Conservation (phyloP, 2,113 vertebrate genomes). For the Otolemur garnettii region DNA sequence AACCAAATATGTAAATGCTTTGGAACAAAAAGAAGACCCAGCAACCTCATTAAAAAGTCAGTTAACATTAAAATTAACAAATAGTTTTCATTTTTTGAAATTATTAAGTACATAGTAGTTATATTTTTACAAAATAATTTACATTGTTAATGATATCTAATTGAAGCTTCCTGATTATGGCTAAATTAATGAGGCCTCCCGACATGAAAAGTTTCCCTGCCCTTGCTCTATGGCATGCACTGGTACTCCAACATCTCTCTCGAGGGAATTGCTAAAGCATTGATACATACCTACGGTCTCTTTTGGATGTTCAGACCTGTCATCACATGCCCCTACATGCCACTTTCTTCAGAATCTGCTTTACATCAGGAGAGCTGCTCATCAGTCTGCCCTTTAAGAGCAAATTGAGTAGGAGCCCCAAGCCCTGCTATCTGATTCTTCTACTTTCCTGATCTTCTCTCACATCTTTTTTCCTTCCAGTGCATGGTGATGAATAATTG, state of each 20-base stretch:
- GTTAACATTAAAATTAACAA: too few relatives aligned
- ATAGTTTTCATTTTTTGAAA: too few relatives aligned
- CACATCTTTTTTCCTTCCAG: background rate
- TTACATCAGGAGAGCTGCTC: background rate
- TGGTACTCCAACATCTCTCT: background rate
- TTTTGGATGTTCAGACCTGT: constrained; percentile 14
- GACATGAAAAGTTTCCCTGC: too few relatives aligned
- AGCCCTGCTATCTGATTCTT: background rate
- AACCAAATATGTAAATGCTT: too few relatives aligned
- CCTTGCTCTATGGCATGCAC: background rate
- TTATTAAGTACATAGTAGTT: too few relatives aligned
- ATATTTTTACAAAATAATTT: too few relatives aligned
- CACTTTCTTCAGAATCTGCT: background rate
- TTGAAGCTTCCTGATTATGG: too few relatives aligned
- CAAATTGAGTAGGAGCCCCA: background rate
- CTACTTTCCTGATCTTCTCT: background rate
- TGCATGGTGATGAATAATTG: background rate
- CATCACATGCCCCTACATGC: background rate
- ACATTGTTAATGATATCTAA: too few relatives aligned
- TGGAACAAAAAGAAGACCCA: too few relatives aligned
- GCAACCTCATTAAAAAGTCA: too few relatives aligned
- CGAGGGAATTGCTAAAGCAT: background rate
- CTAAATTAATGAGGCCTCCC: too few relatives aligned
- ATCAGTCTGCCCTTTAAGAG: background rate
- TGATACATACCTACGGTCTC: background rate